Evolutionary conservation across 2,797 vertebrate species (phyloP), one percentile per base, ranked within the genome.

Genomic region (Echiichthys vipera): DNA sequence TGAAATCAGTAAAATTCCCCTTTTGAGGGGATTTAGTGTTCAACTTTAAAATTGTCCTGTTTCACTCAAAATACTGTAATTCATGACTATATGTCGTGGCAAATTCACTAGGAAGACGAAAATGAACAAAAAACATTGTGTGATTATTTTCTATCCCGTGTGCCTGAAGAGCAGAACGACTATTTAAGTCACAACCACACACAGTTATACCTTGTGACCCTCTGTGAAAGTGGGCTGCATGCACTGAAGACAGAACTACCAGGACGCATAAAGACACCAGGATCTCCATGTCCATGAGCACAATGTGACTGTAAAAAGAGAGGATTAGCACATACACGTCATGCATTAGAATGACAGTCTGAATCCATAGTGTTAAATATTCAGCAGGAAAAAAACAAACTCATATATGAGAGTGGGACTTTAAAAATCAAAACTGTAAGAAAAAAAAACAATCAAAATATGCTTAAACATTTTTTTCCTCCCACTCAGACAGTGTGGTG

Each of bases 171-270:
- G n/a, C n/a, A n/a, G n/a, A n/a, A n/a, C n/a, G n/a, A 13, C 20
- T 7, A 4, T 29, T 30, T 34, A n/a, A 45, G 34, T 30, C 46
- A 20, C 7, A 18, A 22, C 20, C 2, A 29, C 13, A 20, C 25
- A 62, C 13, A 17, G 43, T 32, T 2, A 6, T 77, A 89, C 89
- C 83, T 53, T 15, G 50, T 2, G 25, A 24, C 18, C 2, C 49
- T 59, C 18, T 62, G 45, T 77, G 57, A 61, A 70, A 32, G 27
- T 50, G 42, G 24, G 30, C 56, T 4, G 65, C 39, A 3, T 24
- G 20, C 42, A 54, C 62, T 5, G 47, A 61, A 4, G 77, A 20
- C 61, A 90, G 76, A 80, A 65, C 32, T 57, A 62, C 4, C 34
- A 84, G 81, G n/a, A 80, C 3, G 12, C 5, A 57, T 0, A 57